Percentiles rank a stretch among this genome's conserved stretches.
These are phyloP conservation scores for Palythoa grandiflora DNA, from an alignment of 92 coral and sea anemone species.

Conservation along the genomic window DNA sequence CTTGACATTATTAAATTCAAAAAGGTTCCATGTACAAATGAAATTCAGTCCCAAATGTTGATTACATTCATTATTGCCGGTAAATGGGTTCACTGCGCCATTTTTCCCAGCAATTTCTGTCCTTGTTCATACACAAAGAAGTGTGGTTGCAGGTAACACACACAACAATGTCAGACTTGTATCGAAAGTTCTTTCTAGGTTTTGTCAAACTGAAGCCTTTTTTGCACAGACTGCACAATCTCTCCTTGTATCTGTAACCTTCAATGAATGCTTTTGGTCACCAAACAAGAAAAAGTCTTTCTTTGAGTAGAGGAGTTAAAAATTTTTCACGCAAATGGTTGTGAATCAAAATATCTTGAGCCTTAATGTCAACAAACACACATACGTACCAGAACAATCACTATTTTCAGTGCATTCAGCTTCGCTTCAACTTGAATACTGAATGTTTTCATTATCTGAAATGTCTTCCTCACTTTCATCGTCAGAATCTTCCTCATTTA, in stretches of 20 bases:
- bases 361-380: background rate
- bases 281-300: constrained; percentile 6
- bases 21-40: background rate
- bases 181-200: background rate
- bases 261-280: constrained; percentile 43
- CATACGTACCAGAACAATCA: background rate
- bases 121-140: constrained; percentile 30
- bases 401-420: background rate
- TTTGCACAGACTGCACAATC: constrained; percentile 62
- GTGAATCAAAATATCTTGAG: background rate
- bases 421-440: background rate
- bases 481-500: background rate
- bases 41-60: background rate
- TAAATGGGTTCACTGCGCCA: background rate
- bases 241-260: constrained; percentile 48
- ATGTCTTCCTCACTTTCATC: background rate
- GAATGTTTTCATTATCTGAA: background rate
- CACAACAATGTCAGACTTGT: constrained; percentile 30
- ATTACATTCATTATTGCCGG: background rate
- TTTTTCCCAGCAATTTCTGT: background rate
- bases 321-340: background rate
- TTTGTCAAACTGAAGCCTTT: constrained; percentile 19
- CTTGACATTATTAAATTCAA: background rate
- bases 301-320: background rate
- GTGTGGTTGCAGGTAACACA: constrained; percentile 52